Evolutionary conservation across 2,888 invertebrate species (phyloP).

Genomic region (Aplocera efformata): DNA sequence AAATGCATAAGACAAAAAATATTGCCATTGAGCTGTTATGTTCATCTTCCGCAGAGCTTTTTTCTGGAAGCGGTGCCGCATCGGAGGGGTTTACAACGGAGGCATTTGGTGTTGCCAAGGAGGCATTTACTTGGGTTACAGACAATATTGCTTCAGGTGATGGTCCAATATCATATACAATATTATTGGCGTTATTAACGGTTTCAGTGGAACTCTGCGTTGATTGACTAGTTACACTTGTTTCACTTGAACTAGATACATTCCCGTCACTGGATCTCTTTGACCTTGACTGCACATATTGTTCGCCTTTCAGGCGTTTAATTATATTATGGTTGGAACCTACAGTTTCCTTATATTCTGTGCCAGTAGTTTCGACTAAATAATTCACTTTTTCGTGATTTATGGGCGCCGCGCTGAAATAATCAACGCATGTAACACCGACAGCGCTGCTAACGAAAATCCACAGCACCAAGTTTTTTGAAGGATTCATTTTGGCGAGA

Average conservation of each 20-base stretch:
- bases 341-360: neutral
- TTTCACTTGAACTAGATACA: slow-evolving; percentile 52
- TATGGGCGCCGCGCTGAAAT: slow-evolving; percentile 6
- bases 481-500: slow-evolving; percentile 15
- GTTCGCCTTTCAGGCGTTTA: slow-evolving; percentile 11
- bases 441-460: slow-evolving; percentile 12
- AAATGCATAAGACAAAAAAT: slow-evolving; percentile 97
- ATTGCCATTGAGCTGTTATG: slow-evolving; percentile 98
- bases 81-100: slow-evolving; percentile 83
- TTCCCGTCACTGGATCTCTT: slow-evolving; percentile 49
- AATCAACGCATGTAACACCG: slow-evolving; percentile 12
- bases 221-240: slow-evolving; percentile 36
- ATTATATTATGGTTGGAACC: neutral
- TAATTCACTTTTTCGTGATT: slow-evolving; percentile 1
- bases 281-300: slow-evolving; percentile 45
- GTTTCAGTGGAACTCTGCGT: slow-evolving; percentile 51
- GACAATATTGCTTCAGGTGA: slow-evolving; percentile 55
- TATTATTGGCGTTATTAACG: slow-evolving; percentile 44
- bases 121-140: slow-evolving; percentile 56
- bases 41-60: slow-evolving; percentile 96
- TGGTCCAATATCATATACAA: slow-evolving; percentile 56
- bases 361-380: neutral
- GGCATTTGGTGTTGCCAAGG: slow-evolving; percentile 50
- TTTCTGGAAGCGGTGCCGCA: slow-evolving; percentile 90
- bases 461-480: slow-evolving; percentile 10